Evolutionary conservation across 2,888 invertebrate species (phyloP).

Genomic region (Chloromyia formosa): DNA sequence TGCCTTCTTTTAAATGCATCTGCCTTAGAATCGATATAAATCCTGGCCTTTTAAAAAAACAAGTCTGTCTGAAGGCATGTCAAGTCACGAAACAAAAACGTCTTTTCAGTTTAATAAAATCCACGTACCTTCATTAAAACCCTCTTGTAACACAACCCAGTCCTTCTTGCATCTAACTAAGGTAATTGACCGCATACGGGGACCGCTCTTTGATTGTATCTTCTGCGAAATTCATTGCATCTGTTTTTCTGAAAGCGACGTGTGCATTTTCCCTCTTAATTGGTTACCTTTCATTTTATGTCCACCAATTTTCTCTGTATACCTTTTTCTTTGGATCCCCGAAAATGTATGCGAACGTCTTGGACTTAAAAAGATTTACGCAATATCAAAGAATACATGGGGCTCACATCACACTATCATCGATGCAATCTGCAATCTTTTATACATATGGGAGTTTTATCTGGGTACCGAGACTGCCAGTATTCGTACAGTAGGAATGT

Average conservation of each 20-base stretch:
- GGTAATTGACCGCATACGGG: conserved; percentile 8
- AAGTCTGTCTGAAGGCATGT: too few relatives aligned
- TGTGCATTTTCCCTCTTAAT: conserved; percentile 1
- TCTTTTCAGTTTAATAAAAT: too few relatives aligned
- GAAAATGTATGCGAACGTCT: background rate
- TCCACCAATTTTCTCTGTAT: background rate
- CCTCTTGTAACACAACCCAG: background rate
- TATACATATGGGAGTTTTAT: too few relatives aligned
- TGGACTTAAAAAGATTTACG: background rate
- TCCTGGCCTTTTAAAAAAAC: too few relatives aligned
- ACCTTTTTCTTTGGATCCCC: background rate
- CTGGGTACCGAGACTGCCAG: too few relatives aligned
- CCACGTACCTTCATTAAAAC: background rate
- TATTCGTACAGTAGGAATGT: too few relatives aligned
- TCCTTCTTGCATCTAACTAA: background rate
- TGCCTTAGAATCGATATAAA: too few relatives aligned
- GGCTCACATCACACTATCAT: too few relatives aligned
- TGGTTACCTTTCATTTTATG: background rate
- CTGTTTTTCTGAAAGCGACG: background rate
- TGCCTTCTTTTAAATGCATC: too few relatives aligned
- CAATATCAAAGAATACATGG: background rate
- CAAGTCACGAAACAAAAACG: too few relatives aligned
- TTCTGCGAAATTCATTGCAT: conserved; percentile 9
- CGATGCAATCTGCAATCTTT: too few relatives aligned
- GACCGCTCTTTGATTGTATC: background rate